phyloP scores from a whole-genome alignment of 2,888 invertebrate species.

The Dexiosoma caninum region DNA sequence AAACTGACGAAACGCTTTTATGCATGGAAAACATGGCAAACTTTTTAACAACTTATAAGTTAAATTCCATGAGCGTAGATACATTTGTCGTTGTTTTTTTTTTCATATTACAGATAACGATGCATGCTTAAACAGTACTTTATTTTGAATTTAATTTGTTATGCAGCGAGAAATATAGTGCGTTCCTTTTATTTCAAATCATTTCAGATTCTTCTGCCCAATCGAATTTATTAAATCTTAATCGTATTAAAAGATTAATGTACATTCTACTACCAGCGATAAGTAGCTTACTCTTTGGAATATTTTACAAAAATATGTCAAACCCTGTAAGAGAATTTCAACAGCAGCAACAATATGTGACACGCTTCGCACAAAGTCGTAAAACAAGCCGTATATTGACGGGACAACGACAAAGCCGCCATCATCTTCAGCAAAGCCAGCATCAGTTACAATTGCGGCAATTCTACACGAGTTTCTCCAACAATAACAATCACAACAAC shows the following conservation, averaged over 20 bases:
- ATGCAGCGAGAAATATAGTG: neutral
- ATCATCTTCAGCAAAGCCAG: conserved; percentile 10
- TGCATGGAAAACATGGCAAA: too few relatives aligned
- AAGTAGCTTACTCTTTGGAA: conserved; percentile 56
- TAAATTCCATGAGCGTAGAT: too few relatives aligned
- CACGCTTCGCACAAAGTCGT: conserved; percentile 42
- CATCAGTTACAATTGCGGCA: conserved; percentile 12
- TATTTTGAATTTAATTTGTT: neutral
- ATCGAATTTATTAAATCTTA: conserved; percentile 52
- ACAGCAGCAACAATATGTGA: conserved; percentile 31
- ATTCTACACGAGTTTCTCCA: conserved; percentile 40
- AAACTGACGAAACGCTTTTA: too few relatives aligned
- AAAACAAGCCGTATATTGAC: conserved; percentile 39
- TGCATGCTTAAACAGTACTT: neutral
- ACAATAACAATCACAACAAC: conserved; percentile 39
- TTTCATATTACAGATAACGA: neutral
- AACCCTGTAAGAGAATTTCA: conserved; percentile 30
- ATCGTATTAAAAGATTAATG: conserved; percentile 47
- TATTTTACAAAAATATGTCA: conserved; percentile 47
- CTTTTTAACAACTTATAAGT: too few relatives aligned
- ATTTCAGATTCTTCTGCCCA: conserved; percentile 56
- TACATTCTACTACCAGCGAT: conserved; percentile 45
- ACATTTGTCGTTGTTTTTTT: neutral
- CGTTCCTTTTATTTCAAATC: neutral
- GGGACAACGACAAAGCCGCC: conserved; percentile 3